These are phyloP conservation scores for Oryzias dopingdopingensis DNA, from an alignment of 2,797 vertebrate species.

Conservation along the genomic window DNA sequence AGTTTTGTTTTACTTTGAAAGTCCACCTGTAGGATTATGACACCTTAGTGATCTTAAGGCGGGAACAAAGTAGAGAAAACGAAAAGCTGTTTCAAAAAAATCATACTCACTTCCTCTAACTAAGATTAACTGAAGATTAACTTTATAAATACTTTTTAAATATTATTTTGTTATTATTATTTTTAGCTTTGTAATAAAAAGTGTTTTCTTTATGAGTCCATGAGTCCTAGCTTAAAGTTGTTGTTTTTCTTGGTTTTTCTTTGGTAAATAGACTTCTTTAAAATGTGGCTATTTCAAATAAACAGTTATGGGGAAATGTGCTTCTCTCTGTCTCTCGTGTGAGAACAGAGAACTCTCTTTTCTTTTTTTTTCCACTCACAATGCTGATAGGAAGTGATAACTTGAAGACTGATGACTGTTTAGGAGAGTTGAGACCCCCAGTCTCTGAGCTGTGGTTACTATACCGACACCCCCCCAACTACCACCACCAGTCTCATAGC, in stretches of 20 bases:
- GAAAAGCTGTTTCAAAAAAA: slow-evolving; percentile 4
- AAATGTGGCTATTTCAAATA: slow-evolving; percentile 29
- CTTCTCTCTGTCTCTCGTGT: slow-evolving; percentile 19
- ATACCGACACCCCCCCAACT: neutral
- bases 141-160: neutral
- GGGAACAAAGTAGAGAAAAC: slow-evolving; percentile 11
- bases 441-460: slow-evolving; percentile 23
- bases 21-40: slow-evolving; percentile 24
- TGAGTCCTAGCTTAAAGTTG: neutral
- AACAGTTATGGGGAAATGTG: slow-evolving; percentile 10
- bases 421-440: slow-evolving; percentile 28
- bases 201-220: slow-evolving; percentile 1
- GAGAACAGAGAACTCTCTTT: slow-evolving; percentile 23
- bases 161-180: neutral
- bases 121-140: neutral
- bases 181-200: slow-evolving; percentile 5
- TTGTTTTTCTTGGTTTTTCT: neutral
- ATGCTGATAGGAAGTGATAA: slow-evolving; percentile 61
- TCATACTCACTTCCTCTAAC: slow-evolving; percentile 36
- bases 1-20: slow-evolving; percentile 37
- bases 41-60: slow-evolving; percentile 41
- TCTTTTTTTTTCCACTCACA: slow-evolving; percentile 2
- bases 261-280: neutral
- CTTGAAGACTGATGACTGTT: no score
- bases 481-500: slow-evolving; percentile 6